These are phyloP conservation scores for Lophura nycthemera DNA, from an alignment of 2,113 vertebrate genomes.

Conservation along the genomic window DNA sequence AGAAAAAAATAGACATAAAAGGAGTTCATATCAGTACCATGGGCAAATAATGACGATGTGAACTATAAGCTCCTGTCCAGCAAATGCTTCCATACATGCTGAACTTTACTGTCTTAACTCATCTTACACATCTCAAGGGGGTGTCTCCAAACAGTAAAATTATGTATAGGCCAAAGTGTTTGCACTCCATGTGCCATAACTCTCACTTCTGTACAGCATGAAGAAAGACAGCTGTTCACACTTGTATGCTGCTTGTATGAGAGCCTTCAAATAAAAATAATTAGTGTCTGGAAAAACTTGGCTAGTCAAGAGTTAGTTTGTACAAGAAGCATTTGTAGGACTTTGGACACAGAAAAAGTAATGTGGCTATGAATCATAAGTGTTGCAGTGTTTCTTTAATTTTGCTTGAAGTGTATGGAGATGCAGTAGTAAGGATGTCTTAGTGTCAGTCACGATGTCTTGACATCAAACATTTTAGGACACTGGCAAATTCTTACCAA, in stretches of 20 bases:
- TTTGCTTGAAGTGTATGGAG: background rate
- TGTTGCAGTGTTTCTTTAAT: background rate
- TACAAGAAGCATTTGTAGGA: conserved; percentile 17
- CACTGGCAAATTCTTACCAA: background rate
- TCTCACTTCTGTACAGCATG: background rate
- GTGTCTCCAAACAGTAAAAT: conserved; percentile 31
- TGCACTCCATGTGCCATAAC: background rate
- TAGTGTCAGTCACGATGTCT: conserved; percentile 12
- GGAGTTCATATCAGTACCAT: background rate
- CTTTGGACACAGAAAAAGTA: background rate
- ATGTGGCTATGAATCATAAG: background rate
- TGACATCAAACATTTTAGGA: conserved; percentile 2
- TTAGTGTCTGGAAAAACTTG: background rate
- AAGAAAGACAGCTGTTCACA: conserved; percentile 25
- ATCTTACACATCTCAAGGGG: conserved; percentile 13
- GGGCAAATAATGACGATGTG: background rate
- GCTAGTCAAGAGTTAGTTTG: background rate
- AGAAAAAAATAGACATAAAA: background rate
- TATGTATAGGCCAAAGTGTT: background rate
- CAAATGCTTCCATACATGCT: background rate
- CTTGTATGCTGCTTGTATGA: background rate
- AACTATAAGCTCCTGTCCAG: conserved; percentile 3
- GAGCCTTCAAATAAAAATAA: conserved; percentile 35
- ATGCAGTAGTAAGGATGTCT: background rate
- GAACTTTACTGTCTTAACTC: conserved; percentile 27